These are phyloP conservation scores for Allacma fusca DNA, from an alignment of 2,888 invertebrate species.

Conservation along the genomic window DNA sequence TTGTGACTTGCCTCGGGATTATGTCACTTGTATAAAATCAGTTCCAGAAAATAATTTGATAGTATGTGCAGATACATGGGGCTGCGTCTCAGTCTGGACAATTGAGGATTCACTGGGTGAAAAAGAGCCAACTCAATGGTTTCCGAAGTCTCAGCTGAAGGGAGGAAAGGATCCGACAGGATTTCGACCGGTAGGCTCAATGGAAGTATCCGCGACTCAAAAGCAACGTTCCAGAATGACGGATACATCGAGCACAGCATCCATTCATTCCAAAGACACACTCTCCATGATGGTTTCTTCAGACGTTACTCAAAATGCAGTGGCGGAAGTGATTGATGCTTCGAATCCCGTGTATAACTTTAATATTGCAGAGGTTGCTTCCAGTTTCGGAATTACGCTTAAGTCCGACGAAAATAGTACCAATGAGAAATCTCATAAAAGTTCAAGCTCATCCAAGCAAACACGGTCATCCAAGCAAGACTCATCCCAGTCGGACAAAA, in stretches of 20 bases:
- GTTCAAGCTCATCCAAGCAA: background rate
- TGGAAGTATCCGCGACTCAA: background rate
- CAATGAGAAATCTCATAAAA: background rate
- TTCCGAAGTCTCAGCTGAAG: background rate
- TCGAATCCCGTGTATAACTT: conserved; percentile 29
- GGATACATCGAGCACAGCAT: background rate
- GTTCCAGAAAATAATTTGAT: conserved; percentile 39
- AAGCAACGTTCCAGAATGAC: background rate
- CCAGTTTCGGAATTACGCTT: conserved; percentile 21
- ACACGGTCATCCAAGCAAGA: background rate
- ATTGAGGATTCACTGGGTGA: conserved; percentile 39
- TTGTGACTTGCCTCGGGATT: conserved; percentile 43
- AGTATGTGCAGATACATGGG: conserved; percentile 47
- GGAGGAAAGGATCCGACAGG: conserved; percentile 29
- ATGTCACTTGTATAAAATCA: conserved; percentile 45
- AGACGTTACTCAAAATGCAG: background rate
- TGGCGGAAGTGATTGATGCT: background rate
- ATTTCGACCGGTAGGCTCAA: conserved; percentile 34
- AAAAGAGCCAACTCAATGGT: conserved; percentile 46
- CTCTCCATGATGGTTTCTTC: background rate
- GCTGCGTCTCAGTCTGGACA: conserved; percentile 47
- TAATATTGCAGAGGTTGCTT: conserved; percentile 21
- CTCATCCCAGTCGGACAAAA: background rate
- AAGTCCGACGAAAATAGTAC: background rate
- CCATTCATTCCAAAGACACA: background rate